These are phyloP conservation scores for Aplodontia rufa DNA, from an alignment of 2,113 vertebrate species.

Conservation along the genomic window DNA sequence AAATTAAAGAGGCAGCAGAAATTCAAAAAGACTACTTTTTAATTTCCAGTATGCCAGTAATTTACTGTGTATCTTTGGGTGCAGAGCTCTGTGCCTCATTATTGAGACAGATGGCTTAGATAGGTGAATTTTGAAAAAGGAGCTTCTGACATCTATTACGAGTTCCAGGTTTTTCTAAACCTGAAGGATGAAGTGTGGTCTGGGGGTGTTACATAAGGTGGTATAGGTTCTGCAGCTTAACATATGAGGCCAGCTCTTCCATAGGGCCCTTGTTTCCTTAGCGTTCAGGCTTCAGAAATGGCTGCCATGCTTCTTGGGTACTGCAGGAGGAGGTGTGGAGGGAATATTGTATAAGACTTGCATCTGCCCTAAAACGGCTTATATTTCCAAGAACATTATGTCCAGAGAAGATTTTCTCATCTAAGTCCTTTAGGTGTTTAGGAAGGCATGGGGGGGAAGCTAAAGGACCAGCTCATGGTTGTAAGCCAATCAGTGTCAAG, in stretches of 20 bases:
- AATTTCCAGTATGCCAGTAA: neutral
- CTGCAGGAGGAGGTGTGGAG: neutral
- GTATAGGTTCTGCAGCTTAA: neutral
- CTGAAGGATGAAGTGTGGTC: neutral
- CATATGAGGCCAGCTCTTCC: accelerated
- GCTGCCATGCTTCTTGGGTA: neutral
- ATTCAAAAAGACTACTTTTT: neutral
- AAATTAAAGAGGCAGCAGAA: neutral
- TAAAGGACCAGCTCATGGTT: neutral
- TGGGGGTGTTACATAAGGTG: neutral
- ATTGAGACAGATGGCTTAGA: neutral
- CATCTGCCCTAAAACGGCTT: neutral
- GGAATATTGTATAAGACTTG: neutral
- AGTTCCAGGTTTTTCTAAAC: neutral
- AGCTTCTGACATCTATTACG: neutral
- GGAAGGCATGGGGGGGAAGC: neutral
- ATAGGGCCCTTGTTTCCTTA: neutral
- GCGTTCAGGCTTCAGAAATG: neutral
- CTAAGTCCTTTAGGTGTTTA: neutral
- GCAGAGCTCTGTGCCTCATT: neutral
- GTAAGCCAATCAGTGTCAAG: neutral
- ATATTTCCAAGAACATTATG: neutral
- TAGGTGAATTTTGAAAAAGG: neutral
- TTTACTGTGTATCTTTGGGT: neutral
- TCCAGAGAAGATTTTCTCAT: neutral